A percentile compares a stretch with the other conserved stretches of the same genome.
Conservation (phyloP, 2,888 invertebrate genomes). For the Mesochorus sp. region DNA sequence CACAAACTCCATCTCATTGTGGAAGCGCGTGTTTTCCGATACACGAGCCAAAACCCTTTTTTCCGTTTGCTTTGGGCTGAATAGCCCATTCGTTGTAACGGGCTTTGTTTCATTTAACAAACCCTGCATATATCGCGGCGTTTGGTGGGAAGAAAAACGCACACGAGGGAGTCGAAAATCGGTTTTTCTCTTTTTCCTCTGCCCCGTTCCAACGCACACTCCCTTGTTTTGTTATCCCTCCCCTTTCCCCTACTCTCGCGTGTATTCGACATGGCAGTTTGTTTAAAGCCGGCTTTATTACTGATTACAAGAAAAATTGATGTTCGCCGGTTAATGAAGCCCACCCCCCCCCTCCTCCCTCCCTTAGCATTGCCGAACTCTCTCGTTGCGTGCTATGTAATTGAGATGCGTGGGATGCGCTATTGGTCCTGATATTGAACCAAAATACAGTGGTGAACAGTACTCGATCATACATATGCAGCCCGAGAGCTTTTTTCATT, state of each 20-base stretch:
- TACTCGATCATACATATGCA: constrained; percentile 25
- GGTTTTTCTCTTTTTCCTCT: constrained; percentile 42
- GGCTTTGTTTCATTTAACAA: constrained; percentile 79
- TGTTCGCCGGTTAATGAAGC: constrained; percentile 75
- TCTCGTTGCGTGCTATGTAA: constrained; percentile 38
- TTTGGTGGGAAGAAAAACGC: constrained; percentile 17
- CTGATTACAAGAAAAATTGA: constrained; percentile 79
- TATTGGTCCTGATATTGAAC: constrained; percentile 57
- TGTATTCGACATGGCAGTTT: constrained; percentile 70
- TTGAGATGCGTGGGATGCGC: constrained; percentile 58
- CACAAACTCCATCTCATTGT: constrained; percentile 55
- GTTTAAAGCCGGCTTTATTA: constrained; percentile 78
- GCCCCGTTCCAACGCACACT: constrained; percentile 5
- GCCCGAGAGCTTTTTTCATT: constrained; percentile 54
- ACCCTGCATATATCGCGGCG: constrained; percentile 70
- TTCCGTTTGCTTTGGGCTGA: no score
- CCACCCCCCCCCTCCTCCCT: constrained; percentile 21
- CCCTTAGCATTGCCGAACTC: not conserved
- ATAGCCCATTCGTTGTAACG: constrained; percentile 78
- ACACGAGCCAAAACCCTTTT: constrained; percentile 9
- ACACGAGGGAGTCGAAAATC: constrained; percentile 35
- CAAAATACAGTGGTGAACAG: constrained; percentile 27
- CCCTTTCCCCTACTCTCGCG: not conserved
- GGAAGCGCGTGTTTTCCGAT: constrained; percentile 43
- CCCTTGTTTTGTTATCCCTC: constrained; percentile 18